These are phyloP conservation scores for Ophraella communa DNA, from an alignment of 2,888 invertebrate genomes.

Conservation along the genomic window DNA sequence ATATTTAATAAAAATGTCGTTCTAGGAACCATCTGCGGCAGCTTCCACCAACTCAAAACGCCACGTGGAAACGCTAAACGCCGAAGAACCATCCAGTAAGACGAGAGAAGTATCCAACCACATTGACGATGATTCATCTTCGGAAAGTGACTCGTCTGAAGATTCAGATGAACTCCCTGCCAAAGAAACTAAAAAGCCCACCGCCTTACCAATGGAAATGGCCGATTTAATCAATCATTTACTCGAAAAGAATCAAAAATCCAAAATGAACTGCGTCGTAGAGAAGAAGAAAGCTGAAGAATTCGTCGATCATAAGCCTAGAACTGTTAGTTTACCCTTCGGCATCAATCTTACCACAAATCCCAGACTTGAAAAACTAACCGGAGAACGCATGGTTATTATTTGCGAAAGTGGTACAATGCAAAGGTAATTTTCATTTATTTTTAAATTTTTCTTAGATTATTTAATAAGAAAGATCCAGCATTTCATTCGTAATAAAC, in stretches of 20 bases:
- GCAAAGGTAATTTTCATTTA: slow-evolving; percentile 61
- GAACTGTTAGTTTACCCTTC: slow-evolving; percentile 69
- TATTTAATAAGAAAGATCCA: too few species aligned
- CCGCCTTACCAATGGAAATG: slow-evolving; percentile 82
- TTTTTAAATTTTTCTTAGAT: background rate
- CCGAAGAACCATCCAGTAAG: slow-evolving; percentile 26
- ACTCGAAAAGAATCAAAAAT: slow-evolving; percentile 74
- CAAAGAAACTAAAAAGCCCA: slow-evolving; percentile 68
- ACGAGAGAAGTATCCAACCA: slow-evolving; percentile 40
- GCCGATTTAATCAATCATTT: slow-evolving; percentile 81
- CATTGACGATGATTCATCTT: slow-evolving; percentile 34
- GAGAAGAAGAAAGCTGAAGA: slow-evolving; percentile 86
- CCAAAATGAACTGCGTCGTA: slow-evolving; percentile 89
- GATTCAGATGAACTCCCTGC: slow-evolving; percentile 54
- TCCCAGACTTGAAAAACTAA: slow-evolving; percentile 74
- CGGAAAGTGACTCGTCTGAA: slow-evolving; percentile 39
- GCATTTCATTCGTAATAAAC: too few species aligned
- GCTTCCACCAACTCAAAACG: slow-evolving; percentile 35
- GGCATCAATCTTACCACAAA: slow-evolving; percentile 74
- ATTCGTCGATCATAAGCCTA: slow-evolving; percentile 77
- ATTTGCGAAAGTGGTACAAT: slow-evolving; percentile 84
- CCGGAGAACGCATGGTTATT: slow-evolving; percentile 87
- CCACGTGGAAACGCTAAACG: slow-evolving; percentile 36
- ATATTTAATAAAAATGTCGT: slow-evolving; percentile 14
- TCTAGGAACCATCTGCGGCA: slow-evolving; percentile 44